These are phyloP conservation scores for Zaprionus camerounensis DNA, from an alignment of 1,140 invertebrate species.

Conservation along the genomic window DNA sequence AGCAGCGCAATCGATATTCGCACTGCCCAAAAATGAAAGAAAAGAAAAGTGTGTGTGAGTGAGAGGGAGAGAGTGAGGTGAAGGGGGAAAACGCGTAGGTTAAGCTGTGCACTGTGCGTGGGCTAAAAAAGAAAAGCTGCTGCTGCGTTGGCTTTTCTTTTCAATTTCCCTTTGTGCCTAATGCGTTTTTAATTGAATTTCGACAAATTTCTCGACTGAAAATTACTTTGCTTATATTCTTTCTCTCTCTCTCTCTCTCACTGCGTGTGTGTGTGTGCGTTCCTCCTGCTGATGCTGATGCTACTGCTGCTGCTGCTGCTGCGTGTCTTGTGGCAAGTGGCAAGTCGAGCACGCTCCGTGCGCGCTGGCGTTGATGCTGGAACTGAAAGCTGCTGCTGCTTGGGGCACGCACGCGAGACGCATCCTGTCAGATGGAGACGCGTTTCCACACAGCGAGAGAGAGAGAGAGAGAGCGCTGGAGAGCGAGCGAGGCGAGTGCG, in stretches of 20 bases:
- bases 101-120: slow-evolving; percentile 39
- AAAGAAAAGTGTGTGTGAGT: slow-evolving; percentile 25
- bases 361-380: slow-evolving; percentile 74
- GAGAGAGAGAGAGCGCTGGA: neutral
- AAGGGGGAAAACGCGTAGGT: slow-evolving; percentile 21
- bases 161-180: neutral
- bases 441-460: slow-evolving; percentile 17
- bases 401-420: slow-evolving; percentile 4
- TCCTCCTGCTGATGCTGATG: slow-evolving; percentile 1
- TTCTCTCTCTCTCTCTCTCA: neutral
- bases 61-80: neutral
- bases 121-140: neutral
- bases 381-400: slow-evolving; percentile 54
- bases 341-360: slow-evolving; percentile 46
- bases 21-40: slow-evolving; percentile 50
- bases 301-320: slow-evolving; percentile 12
- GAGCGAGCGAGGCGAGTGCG: slow-evolving; percentile 15
- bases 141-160: slow-evolving; percentile 21
- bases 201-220: slow-evolving; percentile 23
- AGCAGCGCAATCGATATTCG: slow-evolving; percentile 81
- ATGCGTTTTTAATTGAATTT: slow-evolving; percentile 38
- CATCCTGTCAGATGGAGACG: slow-evolving; percentile 14
- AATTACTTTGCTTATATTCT: slow-evolving; percentile 27
- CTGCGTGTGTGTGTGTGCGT: slow-evolving; percentile 29
- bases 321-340: slow-evolving; percentile 15